Base-by-base conservation (phyloP, 2,797 vertebrate species). In the Thunnus albacares region DNA sequence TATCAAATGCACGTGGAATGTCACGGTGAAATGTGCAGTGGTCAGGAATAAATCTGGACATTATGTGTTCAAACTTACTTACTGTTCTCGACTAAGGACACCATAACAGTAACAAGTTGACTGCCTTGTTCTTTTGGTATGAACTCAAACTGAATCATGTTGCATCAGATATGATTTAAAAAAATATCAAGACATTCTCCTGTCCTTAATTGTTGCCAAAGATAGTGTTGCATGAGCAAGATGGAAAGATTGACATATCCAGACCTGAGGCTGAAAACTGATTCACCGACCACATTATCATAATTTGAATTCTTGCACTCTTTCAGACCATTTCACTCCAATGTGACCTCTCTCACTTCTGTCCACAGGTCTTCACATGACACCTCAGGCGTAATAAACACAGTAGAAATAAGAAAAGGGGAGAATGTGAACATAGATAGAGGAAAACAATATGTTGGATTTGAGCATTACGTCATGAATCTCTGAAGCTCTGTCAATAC, bases 371-470 rank as follows among this genome's bases (percentile, higher is more conserved):
- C 60, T 43, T 41, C n/a, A 28, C 64, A 45, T 30, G 18, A 49
- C 15, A 18, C 22, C 26, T 55, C 20, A 0, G 53, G 35, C 45
- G 2, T 15, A 14, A 62, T 5, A 14, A 64, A 56, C 30, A 52
- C 3, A 18, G 47, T 15, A 47, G 18, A 17, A 62, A 60, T 1
- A 55, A 6, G 12, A 33, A 22, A 22, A 3, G 10, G 35, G 13
- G n/a, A 20, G 38, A 71, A 30, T 2, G 8, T 17, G 20, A 64
- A 64, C n/a, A 11, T 15, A 38, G 52, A 11, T 15, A 38, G 52
- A 55, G 17, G 24, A 45, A 76, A 78, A 79, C 56, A 47, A 67
- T 45, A 64, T 12, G 14, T 20, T 71, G 26, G 35, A 51, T 73
- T 45, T 71, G 18, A 57, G 26, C 35, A 26, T 60, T 53, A 5